phyloP scores from a whole-genome alignment of 2,113 vertebrate genomes.

The Hemicordylus capensis region DNA sequence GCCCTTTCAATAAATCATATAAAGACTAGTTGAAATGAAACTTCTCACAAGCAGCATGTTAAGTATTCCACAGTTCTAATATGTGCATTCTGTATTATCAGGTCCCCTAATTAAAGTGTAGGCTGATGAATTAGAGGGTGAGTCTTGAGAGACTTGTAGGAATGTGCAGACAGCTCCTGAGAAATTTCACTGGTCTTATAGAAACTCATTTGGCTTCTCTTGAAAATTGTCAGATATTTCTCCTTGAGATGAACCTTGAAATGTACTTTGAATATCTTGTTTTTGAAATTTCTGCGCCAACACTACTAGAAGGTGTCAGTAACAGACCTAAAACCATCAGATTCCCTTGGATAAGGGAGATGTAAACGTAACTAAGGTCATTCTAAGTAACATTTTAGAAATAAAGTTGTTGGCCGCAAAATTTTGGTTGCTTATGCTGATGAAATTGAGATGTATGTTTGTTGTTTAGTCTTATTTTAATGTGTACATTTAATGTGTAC shows the following conservation, averaged over 20 bases:
- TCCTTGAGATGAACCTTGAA: too few relatives aligned
- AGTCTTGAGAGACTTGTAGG: neutral
- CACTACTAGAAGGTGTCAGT: too few relatives aligned
- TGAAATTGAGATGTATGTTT: neutral
- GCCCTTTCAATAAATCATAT: neutral
- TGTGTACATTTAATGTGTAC: neutral
- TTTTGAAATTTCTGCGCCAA: too few relatives aligned
- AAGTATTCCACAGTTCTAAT: neutral
- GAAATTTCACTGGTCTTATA: too few relatives aligned
- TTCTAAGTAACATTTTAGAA: neutral
- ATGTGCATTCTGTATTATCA: neutral
- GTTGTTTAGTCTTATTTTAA: neutral
- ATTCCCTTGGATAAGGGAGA: neutral
- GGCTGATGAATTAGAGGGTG: neutral
- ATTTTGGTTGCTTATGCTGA: neutral
- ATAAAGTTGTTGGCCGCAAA: neutral
- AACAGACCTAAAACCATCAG: neutral
- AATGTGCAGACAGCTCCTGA: too few relatives aligned
- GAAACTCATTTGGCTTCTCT: too few relatives aligned
- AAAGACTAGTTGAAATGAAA: neutral
- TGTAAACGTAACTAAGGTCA: neutral
- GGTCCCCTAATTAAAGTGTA: neutral
- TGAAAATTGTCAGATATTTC: too few relatives aligned
- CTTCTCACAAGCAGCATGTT: neutral
- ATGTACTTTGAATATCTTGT: too few relatives aligned